These are phyloP conservation scores for Tarsius wallacei DNA, from an alignment of 2,797 vertebrate genomes.

Conservation along the genomic window DNA sequence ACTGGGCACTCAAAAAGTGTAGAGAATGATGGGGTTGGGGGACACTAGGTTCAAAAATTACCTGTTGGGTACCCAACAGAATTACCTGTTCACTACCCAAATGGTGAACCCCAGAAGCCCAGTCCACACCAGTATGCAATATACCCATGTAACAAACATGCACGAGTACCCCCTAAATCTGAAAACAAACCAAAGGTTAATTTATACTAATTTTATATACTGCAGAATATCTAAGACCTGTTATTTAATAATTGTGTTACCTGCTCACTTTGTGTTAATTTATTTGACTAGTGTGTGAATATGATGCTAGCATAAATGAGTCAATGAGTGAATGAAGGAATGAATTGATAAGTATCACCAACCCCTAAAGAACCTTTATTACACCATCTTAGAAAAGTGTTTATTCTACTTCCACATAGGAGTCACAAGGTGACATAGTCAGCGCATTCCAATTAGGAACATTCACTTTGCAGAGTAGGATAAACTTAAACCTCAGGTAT, in stretches of 20 bases:
- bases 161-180: too few relatives aligned
- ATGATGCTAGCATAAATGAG: neutral
- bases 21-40: too few relatives aligned
- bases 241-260: slow-evolving; percentile 40
- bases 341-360: neutral
- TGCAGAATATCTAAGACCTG: slow-evolving; percentile 24
- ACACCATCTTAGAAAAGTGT: neutral
- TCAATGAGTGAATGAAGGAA: neutral
- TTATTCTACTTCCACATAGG: neutral
- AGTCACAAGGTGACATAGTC: neutral
- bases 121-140: too few relatives aligned
- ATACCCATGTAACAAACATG: too few relatives aligned
- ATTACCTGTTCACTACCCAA: too few relatives aligned
- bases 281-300: slow-evolving; percentile 8
- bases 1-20: too few relatives aligned
- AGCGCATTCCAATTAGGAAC: neutral
- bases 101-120: too few relatives aligned
- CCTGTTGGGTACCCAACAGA: too few relatives aligned
- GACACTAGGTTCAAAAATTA: too few relatives aligned
- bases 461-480: slow-evolving; percentile 1
- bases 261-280: neutral
- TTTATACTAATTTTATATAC: slow-evolving; percentile 43
- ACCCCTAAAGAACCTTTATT: neutral
- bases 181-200: slow-evolving; percentile 30
- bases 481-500: neutral